These are phyloP conservation scores for Dicentrarchus labrax DNA, from an alignment of 2,113 vertebrate species.

Conservation along the genomic window DNA sequence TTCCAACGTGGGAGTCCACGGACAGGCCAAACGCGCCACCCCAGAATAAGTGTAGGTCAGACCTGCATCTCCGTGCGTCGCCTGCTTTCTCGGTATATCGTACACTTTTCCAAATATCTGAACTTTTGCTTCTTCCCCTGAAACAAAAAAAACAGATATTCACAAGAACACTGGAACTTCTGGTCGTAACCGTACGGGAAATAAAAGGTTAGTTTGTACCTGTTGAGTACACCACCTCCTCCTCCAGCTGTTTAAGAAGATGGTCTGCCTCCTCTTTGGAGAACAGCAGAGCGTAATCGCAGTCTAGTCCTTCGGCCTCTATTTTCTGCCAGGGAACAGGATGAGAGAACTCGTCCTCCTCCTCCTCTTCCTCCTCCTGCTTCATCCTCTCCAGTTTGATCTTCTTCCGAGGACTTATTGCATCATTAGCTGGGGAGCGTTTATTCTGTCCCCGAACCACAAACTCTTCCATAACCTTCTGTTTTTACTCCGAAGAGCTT, in stretches of 20 bases:
- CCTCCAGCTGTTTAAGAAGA: slow-evolving; percentile 88
- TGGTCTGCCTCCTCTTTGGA: slow-evolving; percentile 86
- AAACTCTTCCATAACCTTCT: slow-evolving; percentile 83
- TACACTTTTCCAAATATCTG: slow-evolving; percentile 91
- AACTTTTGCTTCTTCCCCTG: slow-evolving; percentile 88
- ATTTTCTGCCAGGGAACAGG: slow-evolving; percentile 85
- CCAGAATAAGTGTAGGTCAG: slow-evolving; percentile 93
- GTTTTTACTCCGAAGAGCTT: not conserved
- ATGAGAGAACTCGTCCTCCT: slow-evolving; percentile 62
- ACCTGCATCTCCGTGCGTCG: slow-evolving; percentile 89
- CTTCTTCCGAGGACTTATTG: slow-evolving; percentile 39
- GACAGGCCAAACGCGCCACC: slow-evolving; percentile 86
- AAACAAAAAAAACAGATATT: slow-evolving; percentile 20
- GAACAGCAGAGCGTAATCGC: slow-evolving; percentile 91
- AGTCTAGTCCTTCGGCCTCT: slow-evolving; percentile 86
- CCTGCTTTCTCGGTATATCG: slow-evolving; percentile 89
- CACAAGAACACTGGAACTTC: not conserved
- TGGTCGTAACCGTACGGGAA: not conserved
- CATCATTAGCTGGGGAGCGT: not conserved
- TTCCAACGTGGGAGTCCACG: slow-evolving; percentile 90
- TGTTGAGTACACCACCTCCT: slow-evolving; percentile 91
- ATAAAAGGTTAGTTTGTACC: slow-evolving; percentile 76
- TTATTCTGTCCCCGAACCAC: slow-evolving; percentile 31
- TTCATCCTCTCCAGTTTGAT: slow-evolving; percentile 44
- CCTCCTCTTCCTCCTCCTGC: slow-evolving; percentile 25